These are phyloP conservation scores for Paratrypauchen microcephalus DNA, from an alignment of 2,797 vertebrate genomes.

Conservation along the genomic window DNA sequence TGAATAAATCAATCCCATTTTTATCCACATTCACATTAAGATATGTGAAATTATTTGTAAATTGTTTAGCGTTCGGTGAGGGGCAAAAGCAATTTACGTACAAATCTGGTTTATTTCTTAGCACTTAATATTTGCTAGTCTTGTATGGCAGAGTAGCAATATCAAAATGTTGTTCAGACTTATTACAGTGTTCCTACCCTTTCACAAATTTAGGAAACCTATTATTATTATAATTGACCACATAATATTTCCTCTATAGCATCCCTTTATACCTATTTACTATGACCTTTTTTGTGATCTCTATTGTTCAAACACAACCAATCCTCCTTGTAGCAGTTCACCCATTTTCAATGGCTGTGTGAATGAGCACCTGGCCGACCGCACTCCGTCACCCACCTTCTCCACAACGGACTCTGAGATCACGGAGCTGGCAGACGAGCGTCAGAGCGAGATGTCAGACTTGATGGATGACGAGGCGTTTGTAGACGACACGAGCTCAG, in stretches of 20 bases:
- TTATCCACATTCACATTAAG: constrained; percentile 8
- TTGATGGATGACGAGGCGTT: constrained; percentile 95
- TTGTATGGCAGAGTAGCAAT: neutral
- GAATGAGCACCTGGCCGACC: constrained; percentile 95
- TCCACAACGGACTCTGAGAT: constrained; percentile 98
- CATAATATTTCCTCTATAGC: constrained; percentile 12
- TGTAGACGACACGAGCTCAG: constrained; percentile 97
- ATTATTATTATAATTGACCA: neutral
- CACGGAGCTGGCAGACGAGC: constrained; percentile 97
- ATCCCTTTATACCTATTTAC: constrained; percentile 40
- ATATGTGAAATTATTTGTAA: constrained; percentile 3
- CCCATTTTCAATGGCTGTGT: constrained; percentile 99
- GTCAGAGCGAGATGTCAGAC: constrained; percentile 97
- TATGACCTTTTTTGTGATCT: constrained; percentile 49
- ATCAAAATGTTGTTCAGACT: neutral
- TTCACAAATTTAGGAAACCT: neutral
- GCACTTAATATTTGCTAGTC: neutral
- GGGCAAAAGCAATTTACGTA: neutral
- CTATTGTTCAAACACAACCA: constrained; percentile 40
- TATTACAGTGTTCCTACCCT: neutral
- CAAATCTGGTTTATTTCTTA: neutral
- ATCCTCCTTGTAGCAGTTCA: constrained; percentile 79
- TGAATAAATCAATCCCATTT: constrained; percentile 28
- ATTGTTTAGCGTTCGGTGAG: neutral
- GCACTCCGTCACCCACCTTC: constrained; percentile 98